Base-by-base conservation (phyloP, 2,888 invertebrate species). In the Agriopis leucophaearia region DNA sequence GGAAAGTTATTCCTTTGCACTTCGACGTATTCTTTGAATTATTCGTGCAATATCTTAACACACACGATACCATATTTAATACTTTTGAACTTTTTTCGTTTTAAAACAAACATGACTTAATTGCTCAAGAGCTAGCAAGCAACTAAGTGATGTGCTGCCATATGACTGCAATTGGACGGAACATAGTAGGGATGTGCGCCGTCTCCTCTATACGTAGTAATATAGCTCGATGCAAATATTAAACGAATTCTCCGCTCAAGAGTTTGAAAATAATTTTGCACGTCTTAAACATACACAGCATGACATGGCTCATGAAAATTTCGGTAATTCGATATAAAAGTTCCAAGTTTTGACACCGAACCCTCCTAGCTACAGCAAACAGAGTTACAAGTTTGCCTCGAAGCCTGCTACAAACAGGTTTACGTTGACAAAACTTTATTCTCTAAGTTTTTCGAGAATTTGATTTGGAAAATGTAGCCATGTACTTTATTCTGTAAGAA, bases 241-340 rank as follows among this genome's bases (percentile, higher is more conserved):
- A 51, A 60, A 56, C 42, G 40, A 8, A 50, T 59, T 45, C 48
- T 36, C 51, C 60, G 61, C 38, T n/a, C 40, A 15, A 55, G 18
- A 54, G 52, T 52, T 38, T 38, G 40, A 2, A 36, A 58, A 64
- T 52, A 64, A 65, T 65, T 38, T 47, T 45, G 16, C 64, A 40
- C 54, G 58, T 58, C 58, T 45, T 18, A 48, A 50, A 50, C 51
- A 47, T 52, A 65, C 64, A 38, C 47, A 54, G 15, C 15, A 57
- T 50, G 48, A 62, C 62, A 52, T 47, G 15, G 47, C 58, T 57
- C 42, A 63, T 62, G 58, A 62, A 62, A 69, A 69, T 69, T 69
- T 62, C 7, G 54, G 69, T 69, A 65, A 69, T 69, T 65, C 65
- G 58, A 65, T 69, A 69, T 65, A 61, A 65, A 69, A 69, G 65